A percentile compares a stretch with the other conserved stretches of the same genome.
Evolutionary conservation across 2,113 vertebrate genomes (phyloP).

Genomic region (Hippoglossus stenolepis): DNA sequence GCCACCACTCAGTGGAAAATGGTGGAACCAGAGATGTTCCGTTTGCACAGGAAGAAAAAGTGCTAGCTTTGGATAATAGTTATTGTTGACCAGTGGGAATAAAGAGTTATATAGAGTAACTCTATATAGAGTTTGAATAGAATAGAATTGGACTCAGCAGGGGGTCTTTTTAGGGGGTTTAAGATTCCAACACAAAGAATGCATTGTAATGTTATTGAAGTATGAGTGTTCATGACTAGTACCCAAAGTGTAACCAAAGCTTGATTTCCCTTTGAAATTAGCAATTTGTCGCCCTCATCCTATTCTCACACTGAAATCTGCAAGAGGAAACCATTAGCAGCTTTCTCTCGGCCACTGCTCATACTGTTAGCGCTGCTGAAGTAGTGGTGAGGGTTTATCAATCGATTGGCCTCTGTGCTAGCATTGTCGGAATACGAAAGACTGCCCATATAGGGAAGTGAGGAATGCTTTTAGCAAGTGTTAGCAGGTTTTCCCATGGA

Average conservation of each 20-base stretch:
- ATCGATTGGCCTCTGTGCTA: constrained; percentile 46
- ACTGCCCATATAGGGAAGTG: constrained; percentile 15
- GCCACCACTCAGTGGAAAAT: constrained; percentile 60
- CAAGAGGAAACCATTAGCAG: too few species aligned
- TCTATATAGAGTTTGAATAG: too few species aligned
- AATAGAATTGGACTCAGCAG: constrained; percentile 12
- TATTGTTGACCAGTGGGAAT: constrained; percentile 30
- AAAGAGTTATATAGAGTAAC: background rate
- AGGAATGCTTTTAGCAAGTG: constrained; percentile 51
- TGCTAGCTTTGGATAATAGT: constrained; percentile 27
- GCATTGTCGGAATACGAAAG: constrained; percentile 17
- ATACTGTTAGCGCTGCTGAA: constrained; percentile 23
- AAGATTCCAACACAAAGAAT: background rate
- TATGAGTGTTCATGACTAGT: background rate
- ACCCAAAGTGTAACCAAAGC: too few species aligned
- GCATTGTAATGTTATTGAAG: background rate
- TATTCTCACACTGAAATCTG: too few species aligned
- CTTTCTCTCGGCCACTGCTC: background rate
- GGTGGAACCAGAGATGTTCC: constrained; percentile 28
- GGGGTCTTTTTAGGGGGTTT: too few species aligned
- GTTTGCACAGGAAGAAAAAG: constrained; percentile 31
- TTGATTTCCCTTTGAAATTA: too few species aligned
- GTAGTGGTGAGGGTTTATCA: constrained; percentile 51
- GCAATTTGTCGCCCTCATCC: too few species aligned
- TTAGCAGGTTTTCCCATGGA: constrained; percentile 42